These are phyloP conservation scores for Alfaro cultratus DNA, from an alignment of 2,797 vertebrate species.

Conservation along the genomic window DNA sequence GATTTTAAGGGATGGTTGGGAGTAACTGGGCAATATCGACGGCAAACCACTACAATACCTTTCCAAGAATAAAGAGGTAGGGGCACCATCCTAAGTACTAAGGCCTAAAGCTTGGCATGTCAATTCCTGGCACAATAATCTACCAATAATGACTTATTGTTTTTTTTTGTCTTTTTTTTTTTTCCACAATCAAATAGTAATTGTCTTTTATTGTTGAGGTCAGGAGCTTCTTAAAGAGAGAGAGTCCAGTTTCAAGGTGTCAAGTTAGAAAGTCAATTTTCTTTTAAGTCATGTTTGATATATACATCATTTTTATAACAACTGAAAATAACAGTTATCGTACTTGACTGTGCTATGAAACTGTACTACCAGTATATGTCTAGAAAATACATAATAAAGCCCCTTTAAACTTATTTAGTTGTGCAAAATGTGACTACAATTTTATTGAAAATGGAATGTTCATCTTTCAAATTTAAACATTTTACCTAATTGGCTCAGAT, in stretches of 20 bases:
- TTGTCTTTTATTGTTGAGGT: too few species aligned
- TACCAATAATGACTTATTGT: not conserved
- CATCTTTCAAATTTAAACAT: not conserved
- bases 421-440: not conserved
- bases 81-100: not conserved
- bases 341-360: too few species aligned
- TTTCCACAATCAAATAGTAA: not conserved
- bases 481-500: not conserved
- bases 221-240: too few species aligned
- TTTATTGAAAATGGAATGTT: not conserved
- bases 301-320: too few species aligned
- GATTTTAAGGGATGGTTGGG: not conserved
- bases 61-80: not conserved
- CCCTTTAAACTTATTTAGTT: not conserved
- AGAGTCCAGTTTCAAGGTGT: too few species aligned
- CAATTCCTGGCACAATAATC: not conserved
- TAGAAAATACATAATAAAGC: too few species aligned
- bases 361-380: too few species aligned
- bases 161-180: not conserved
- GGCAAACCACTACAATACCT: not conserved
- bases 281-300: too few species aligned
- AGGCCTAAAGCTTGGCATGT: not conserved
- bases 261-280: too few species aligned
- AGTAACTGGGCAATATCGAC: not conserved
- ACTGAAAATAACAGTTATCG: too few species aligned